Evolutionary conservation across 1,140 invertebrate species (phyloP), one percentile per base, ranked within the genome.

Genomic region (Andricus grossulariae): DNA sequence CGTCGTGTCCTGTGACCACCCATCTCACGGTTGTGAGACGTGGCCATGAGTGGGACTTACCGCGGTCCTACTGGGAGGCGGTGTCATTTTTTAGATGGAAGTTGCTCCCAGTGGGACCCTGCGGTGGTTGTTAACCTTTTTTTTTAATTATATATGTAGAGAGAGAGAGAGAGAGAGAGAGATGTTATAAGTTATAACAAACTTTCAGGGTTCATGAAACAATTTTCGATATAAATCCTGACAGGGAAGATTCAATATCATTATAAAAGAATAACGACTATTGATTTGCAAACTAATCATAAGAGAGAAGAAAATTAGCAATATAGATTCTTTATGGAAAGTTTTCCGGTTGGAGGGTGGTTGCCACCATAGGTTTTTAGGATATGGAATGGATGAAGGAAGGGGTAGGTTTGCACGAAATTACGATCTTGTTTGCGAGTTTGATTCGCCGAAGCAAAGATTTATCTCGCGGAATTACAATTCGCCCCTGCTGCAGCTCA

Each of bases 401-500:
- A 66, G 13, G 21, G 57, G 25, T 45, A 74, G 50, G 21, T 49
- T 66, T 51, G 57, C 52, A 75, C 55, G 52, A 73, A 81, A 79
- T 77, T 78, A 79, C 73, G 73, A 79, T 51, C 70, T 79, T 79
- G 77, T 81, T 81, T 81, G 60, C 70, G 54, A 55, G 51, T 66
- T 74, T 79, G 73, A 79, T 77, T 79, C 76, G 77, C 74, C 66
- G 75, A 50, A 13, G 15, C 60, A 72, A 77, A 75, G 75, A 74
- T 75, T 51, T 77, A 78, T 71, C 50, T 73, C 75, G 73, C 73
- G 78, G 77, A 80, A 75, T 83, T 75, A 5, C 72, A 51, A 83
- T 77, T 74, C 75, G 54, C 78, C 75, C 52, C 66, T 73, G 57
- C 66, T 75, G 50, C 73, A 71, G 39, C 32, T 66, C 25, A 39